Base-by-base conservation (phyloP, 1,140 invertebrate genomes). In the Drosophila teissieri region DNA sequence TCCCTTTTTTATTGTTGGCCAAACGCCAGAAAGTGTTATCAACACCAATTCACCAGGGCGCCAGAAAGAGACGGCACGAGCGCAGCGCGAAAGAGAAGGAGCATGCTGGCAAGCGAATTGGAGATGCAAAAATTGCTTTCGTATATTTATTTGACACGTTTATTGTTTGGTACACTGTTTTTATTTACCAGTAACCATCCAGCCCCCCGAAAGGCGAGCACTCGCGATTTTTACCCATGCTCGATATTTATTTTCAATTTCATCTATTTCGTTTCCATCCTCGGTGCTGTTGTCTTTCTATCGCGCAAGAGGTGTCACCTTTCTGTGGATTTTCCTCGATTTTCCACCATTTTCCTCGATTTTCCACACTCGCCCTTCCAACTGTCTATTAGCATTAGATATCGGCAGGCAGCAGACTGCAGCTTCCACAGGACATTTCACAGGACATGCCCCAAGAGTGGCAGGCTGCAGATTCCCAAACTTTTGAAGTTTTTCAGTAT, bases 241-340 rank as follows among this genome's bases (percentile, higher is more conserved):
- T 67, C 48, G 31, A 58, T 76, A 75, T 76, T 76, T 76, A 75
- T 75, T 76, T 76, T 76, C 73, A 76, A 76, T 76, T 76, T 52
- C 61, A 53, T 67, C 53, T 67, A 75, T 76, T 75, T 75, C 19
- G 19, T 19, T 19, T 19, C 19, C 19, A 2, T 27, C 39, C 15
- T 31, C 55, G 53, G 40, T 55, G 14, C 31, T 56, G 39, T 73
- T 74, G 48, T 57, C 46, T 27, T 48, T 75, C 39, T 74, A 74
- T 65, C 60, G 49, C 39, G 53, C 45, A n/a, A 48, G 36, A 69
- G 64, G 67, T 70, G 64, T 56, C 51, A 48, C 51, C 49, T 70
- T 39, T 27, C 63, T 22, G 11, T 19, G 48, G 37, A 19, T 67
- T 67, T 69, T 34, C 31, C 67, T 39, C 17, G 34, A 51, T 67